Percentiles rank a stretch among this genome's conserved stretches.
These are phyloP conservation scores for Perodicticus potto DNA, from an alignment of 2,797 vertebrate species.

Conservation along the genomic window DNA sequence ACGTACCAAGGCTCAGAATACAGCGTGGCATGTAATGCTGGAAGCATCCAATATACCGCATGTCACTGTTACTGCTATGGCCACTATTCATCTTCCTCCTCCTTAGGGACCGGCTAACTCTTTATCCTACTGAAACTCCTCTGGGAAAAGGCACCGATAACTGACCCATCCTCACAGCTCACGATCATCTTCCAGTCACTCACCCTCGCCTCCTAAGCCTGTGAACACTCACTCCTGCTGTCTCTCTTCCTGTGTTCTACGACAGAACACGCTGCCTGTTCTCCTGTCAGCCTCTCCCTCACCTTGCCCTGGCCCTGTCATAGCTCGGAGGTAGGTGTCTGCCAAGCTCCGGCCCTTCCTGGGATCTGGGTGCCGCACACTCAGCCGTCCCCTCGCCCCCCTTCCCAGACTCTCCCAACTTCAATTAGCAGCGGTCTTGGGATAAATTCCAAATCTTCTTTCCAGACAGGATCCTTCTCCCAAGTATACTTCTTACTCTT, in stretches of 20 bases:
- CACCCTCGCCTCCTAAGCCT: not conserved
- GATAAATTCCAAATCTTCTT: not conserved
- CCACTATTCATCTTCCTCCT: not conserved
- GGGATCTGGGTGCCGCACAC: not conserved
- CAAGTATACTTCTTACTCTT: not conserved
- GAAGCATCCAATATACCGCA: rapidly evolving
- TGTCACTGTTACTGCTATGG: not conserved
- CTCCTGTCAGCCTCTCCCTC: not conserved
- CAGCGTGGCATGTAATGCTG: not conserved
- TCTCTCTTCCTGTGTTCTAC: not conserved
- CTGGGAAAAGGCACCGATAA: not conserved
- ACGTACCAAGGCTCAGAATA: not conserved
- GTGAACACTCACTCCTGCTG: not conserved
- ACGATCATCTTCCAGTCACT: not conserved
- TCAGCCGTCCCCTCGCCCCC: not conserved
- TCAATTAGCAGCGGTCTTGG: not conserved
- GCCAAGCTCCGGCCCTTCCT: not conserved
- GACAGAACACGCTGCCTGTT: not conserved
- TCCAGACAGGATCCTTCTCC: not conserved
- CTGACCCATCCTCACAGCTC: not conserved
- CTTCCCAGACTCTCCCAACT: not conserved
- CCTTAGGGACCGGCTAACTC: not conserved
- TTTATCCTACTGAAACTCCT: not conserved
- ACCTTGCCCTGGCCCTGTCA: not conserved
- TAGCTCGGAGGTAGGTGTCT: not conserved